Conservation (phyloP, 1,140 invertebrate species). For the Drosophila ercepeae region DNA sequence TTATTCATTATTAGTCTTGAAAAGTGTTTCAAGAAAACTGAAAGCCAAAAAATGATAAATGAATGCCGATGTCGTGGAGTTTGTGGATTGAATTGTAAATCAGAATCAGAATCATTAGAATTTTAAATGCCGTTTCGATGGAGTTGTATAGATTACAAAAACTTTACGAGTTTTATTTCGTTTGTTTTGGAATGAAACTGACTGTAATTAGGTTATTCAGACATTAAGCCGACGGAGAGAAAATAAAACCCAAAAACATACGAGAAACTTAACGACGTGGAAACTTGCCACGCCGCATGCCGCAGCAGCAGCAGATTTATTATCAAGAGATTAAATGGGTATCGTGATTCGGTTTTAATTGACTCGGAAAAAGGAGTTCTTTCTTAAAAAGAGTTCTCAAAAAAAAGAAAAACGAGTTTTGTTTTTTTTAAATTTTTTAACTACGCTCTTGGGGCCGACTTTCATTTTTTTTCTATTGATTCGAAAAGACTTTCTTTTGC, state of each 20-base stretch:
- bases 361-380: constrained; percentile 8
- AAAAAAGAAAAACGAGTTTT: neutral
- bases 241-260: neutral
- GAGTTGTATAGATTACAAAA: neutral
- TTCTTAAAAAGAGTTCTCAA: neutral
- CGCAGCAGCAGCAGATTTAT: constrained; percentile 36
- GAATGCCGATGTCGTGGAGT: constrained; percentile 5
- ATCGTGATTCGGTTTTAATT: constrained; percentile 44
- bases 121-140: constrained; percentile 10
- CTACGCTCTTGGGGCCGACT: constrained; percentile 15
- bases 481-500: constrained; percentile 26
- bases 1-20: constrained; percentile 31
- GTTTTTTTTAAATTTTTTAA: neutral
- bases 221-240: constrained; percentile 13
- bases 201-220: constrained; percentile 20
- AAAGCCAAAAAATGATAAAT: constrained; percentile 37
- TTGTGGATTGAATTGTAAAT: neutral
- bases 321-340: constrained; percentile 29
- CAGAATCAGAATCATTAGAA: neutral
- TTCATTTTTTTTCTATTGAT: too few species aligned
- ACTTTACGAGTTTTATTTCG: neutral
- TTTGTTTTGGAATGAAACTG: neutral
- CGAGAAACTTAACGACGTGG: constrained; percentile 12
- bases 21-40: neutral
- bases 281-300: constrained; percentile 19